Evolutionary conservation across 37 sponge, comb jelly and placozoan species (phyloP), one percentile per base, ranked within the genome.

Genomic region (Cliona cf. orientalis): DNA sequence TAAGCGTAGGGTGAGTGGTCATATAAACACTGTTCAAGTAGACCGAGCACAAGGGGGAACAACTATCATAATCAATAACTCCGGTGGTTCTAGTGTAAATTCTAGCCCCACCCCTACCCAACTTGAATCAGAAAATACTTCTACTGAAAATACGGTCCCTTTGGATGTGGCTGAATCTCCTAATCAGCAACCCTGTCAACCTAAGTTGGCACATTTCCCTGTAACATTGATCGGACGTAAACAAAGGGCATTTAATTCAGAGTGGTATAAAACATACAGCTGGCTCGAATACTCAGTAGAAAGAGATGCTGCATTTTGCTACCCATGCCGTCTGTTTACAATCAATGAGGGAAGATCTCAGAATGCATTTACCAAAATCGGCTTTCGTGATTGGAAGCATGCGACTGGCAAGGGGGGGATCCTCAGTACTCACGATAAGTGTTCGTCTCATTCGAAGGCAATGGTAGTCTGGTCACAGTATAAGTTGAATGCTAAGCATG

Each of bases 301-400:
- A 46, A 46, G 45, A 36, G 72, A 81, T 70, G 82, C 71, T 55
- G 58, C 42, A 33, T 81, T 70, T 70, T 81, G 82, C 60, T 81
- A 71, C 29, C 71, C 82, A 37, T 81, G 72, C 71, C 31, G 82
- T 6, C 71, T 71, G 5, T 81, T 81, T 81, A 49, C 53, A 19
- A 14, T 49, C 14, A 21, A 19, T 62, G 23, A 62, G 6, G 29
- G 63, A 26, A 62, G 26, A 62, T n/a, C 63, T 65, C n/a, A 65
- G 36, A 19, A 66, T 37, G 42, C 79, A 17, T 71, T 79, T 34
- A 79, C 69, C 2, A 43, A 65, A 26, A 43, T 2, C 32, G 69
- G 69, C 14, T 79, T 67, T 49, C 34, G 32, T 17, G 68, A 65
- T 44, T 79, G 69, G 69, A 79, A 79, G 69, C 80, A 79, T 67